These are phyloP conservation scores for Phyllostomus discolor DNA, from an alignment of 2,113 vertebrate genomes.

Conservation along the genomic window DNA sequence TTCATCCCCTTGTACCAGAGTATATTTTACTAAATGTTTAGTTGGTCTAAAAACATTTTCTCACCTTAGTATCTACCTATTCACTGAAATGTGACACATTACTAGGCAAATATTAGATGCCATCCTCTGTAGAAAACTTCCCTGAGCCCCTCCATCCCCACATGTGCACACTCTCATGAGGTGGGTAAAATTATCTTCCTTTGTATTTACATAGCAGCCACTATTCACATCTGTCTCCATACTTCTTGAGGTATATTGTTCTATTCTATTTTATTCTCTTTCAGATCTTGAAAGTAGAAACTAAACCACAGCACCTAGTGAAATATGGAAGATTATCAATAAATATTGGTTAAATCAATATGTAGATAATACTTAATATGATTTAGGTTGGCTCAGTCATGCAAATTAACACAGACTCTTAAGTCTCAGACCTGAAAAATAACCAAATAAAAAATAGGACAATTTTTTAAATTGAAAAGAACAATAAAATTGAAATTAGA, in stretches of 20 bases:
- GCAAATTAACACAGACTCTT: not conserved
- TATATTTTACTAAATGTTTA: not conserved
- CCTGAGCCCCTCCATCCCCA: not conserved
- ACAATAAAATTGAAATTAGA: not conserved
- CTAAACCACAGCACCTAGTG: not conserved
- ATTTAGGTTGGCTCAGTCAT: not conserved
- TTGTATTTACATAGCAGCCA: not conserved
- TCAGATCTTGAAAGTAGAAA: not conserved
- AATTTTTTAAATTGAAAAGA: slow-evolving; percentile 18
- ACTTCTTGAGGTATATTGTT: not conserved
- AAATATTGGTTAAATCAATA: slow-evolving; percentile 33
- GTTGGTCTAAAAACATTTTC: not conserved
- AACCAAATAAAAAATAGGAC: not conserved
- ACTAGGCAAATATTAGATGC: not conserved
- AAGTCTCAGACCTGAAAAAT: not conserved
- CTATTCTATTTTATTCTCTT: slow-evolving; percentile 12
- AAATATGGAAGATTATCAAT: slow-evolving; percentile 26
- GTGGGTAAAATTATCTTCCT: not conserved
- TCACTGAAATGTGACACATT: not conserved
- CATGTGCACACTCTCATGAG: not conserved
- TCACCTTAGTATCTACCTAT: not conserved
- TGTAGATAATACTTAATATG: not conserved
- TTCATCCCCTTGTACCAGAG: not conserved
- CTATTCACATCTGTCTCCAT: not conserved
- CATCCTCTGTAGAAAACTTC: not conserved